Percentiles rank a stretch among this genome's conserved stretches.
phyloP scores from a whole-genome alignment of 1,140 invertebrate species.

The Battus philenor region DNA sequence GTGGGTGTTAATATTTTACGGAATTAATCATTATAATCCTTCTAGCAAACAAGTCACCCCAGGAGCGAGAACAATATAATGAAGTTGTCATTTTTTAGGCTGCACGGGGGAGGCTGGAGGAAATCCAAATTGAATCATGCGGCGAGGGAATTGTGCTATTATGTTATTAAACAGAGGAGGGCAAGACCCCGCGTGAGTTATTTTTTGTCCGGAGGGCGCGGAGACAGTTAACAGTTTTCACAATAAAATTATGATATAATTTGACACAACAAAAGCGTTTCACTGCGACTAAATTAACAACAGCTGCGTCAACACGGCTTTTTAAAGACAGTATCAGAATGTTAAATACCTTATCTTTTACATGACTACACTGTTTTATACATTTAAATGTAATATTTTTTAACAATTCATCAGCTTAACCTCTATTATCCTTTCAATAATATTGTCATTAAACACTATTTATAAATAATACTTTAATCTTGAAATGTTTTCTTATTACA shows the following conservation, averaged over 20 bases:
- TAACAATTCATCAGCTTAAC: too few relatives aligned
- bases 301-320: conserved; percentile 28
- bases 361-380: too few relatives aligned
- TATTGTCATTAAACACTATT: too few relatives aligned
- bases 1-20: conserved; percentile 72
- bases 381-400: too few relatives aligned
- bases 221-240: conserved; percentile 74
- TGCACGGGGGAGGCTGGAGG: conserved; percentile 69
- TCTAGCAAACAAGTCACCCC: conserved; percentile 71
- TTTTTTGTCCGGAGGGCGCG: conserved; percentile 62
- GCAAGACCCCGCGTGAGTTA: conserved; percentile 66
- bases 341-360: too few relatives aligned
- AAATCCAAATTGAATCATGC: conserved; percentile 78
- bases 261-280: conserved; percentile 62
- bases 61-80: conserved; percentile 71
- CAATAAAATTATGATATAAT: conserved; percentile 76
- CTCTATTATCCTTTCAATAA: too few relatives aligned
- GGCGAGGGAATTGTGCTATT: conserved; percentile 78
- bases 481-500: too few relatives aligned
- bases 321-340: too few relatives aligned
- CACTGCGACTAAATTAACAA: conserved; percentile 22
- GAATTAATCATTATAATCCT: conserved; percentile 76
- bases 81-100: conserved; percentile 75
- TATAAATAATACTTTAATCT: too few relatives aligned
- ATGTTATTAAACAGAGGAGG: conserved; percentile 77